A percentile compares a stretch with the other conserved stretches of the same genome.
phyloP scores from a whole-genome alignment of 2,797 vertebrate genomes.

The Argentina silus region DNA sequence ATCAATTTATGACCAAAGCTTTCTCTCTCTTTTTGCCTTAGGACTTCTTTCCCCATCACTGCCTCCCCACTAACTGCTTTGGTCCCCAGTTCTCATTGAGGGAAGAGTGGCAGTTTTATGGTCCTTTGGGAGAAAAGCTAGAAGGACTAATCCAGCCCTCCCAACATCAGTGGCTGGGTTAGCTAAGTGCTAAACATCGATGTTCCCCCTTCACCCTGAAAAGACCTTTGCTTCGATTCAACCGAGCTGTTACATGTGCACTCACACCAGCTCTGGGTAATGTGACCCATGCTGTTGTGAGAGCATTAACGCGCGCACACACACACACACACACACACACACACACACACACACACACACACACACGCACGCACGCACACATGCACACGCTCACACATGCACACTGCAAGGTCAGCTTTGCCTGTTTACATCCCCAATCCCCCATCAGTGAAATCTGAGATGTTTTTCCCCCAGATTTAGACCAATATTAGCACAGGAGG shows the following conservation, averaged over 20 bases:
- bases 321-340: too few species aligned
- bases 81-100: slow-evolving; percentile 46
- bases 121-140: slow-evolving; percentile 66
- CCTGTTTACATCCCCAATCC: slow-evolving; percentile 20
- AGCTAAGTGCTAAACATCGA: slow-evolving; percentile 39
- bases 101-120: slow-evolving; percentile 73
- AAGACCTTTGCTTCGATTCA: slow-evolving; percentile 29
- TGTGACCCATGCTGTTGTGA: too few species aligned
- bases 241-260: too few species aligned
- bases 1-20: slow-evolving; percentile 29
- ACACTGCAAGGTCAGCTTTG: slow-evolving; percentile 13
- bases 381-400: not conserved
- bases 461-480: slow-evolving; percentile 7
- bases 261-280: too few species aligned
- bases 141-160: slow-evolving; percentile 60
- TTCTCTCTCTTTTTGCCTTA: slow-evolving; percentile 1
- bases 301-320: too few species aligned
- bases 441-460: slow-evolving; percentile 39
- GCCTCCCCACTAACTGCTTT: slow-evolving; percentile 41
- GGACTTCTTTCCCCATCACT: slow-evolving; percentile 17
- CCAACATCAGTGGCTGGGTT: slow-evolving; percentile 17
- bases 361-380: too few species aligned
- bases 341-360: too few species aligned
- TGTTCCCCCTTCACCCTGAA: slow-evolving; percentile 34
- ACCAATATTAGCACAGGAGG: slow-evolving; percentile 1